Conservation (phyloP, 2,113 vertebrate species). For the Felis catus region F.catus_Fca126_mat1.0 CM031421.1:44587501-44588000, state of each 20-base stretch:
- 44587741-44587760: not conserved
- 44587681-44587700: not conserved
- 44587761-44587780: not conserved
- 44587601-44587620: slow-evolving; percentile 61
- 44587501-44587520: not conserved
- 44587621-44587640: slow-evolving; percentile 62
- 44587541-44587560: slow-evolving; percentile 68
- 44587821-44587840: fast-evolving
- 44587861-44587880: not conserved
- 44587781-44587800: not conserved
- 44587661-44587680: slow-evolving; percentile 64
- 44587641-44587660: slow-evolving; percentile 53
- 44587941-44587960: not conserved
- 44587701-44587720: slow-evolving; percentile 60
- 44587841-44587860: not conserved
- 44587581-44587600: slow-evolving; percentile 63
- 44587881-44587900: slow-evolving; percentile 27
- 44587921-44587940: not conserved
- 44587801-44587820: not conserved
- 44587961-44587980: not conserved
- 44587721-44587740: slow-evolving; percentile 50
- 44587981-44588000: not conserved
- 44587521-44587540: slow-evolving; percentile 52
- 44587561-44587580: slow-evolving; percentile 52
- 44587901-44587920: not conserved